phyloP scores from a whole-genome alignment of 2,888 invertebrate species.

The Pseudococcus longispinus region DNA sequence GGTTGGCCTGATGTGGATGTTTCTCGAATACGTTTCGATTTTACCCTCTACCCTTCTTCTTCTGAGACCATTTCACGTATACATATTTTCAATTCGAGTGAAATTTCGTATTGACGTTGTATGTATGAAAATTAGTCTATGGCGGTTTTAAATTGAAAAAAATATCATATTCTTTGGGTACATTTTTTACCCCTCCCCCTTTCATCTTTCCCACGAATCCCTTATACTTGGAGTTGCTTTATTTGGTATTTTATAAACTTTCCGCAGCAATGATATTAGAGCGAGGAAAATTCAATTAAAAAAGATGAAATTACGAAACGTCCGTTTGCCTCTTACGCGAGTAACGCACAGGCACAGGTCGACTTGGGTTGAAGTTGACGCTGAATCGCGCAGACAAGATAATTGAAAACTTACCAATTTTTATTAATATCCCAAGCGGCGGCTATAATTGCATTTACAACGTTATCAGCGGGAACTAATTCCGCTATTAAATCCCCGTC shows the following conservation, averaged over 20 bases:
- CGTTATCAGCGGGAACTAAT: constrained; percentile 74
- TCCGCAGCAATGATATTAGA: not conserved
- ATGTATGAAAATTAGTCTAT: too few species aligned
- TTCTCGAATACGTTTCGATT: too few species aligned
- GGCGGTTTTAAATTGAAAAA: too few species aligned
- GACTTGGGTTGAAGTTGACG: not conserved
- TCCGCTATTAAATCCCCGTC: constrained; percentile 68
- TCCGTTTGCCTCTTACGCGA: not conserved
- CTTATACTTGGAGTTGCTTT: not conserved
- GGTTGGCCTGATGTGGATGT: not conserved
- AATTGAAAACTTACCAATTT: constrained; percentile 59
- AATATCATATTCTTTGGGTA: too few species aligned
- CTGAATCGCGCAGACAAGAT: not conserved
- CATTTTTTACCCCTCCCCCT: too few species aligned
- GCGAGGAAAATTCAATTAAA: not conserved
- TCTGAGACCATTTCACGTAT: too few species aligned
- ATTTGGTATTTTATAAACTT: not conserved
- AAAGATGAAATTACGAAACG: not conserved
- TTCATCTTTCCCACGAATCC: not conserved
- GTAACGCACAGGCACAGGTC: not conserved
- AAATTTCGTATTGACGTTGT: too few species aligned
- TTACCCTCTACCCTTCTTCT: too few species aligned
- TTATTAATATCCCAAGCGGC: constrained; percentile 67
- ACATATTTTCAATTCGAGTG: too few species aligned
- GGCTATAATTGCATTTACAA: constrained; percentile 54